Percentiles rank a stretch among this genome's conserved stretches.
phyloP scores from a whole-genome alignment of 2,113 vertebrate species.

The Eonycteris spelaea region DNA sequence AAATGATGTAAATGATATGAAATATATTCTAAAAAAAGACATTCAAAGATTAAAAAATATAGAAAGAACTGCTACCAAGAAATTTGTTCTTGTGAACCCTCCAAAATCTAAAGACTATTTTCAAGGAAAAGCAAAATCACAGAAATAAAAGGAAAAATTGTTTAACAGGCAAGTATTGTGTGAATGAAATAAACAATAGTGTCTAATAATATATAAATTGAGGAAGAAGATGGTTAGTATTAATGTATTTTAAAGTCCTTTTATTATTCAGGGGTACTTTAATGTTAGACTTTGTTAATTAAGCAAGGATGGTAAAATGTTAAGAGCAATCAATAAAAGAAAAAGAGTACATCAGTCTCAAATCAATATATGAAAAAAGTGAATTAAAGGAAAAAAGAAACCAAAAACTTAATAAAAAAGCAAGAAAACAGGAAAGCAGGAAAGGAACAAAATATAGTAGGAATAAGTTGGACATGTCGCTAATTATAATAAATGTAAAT shows the following conservation, averaged over 20 bases:
- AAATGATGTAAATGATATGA: constrained; percentile 11
- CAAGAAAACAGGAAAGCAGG: not conserved
- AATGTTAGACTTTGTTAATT: not conserved
- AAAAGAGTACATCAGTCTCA: not conserved
- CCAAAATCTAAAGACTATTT: not conserved
- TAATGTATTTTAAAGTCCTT: not conserved
- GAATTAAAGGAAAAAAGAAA: not conserved
- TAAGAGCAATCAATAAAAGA: not conserved
- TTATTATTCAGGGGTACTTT: not conserved
- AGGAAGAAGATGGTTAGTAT: not conserved
- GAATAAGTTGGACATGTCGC: not conserved
- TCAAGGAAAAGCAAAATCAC: not conserved
- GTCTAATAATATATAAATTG: not conserved
- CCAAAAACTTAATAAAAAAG: not conserved
- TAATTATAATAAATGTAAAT: not conserved
- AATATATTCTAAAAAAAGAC: not conserved
- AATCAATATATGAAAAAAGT: not conserved
- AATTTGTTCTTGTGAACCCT: not conserved
- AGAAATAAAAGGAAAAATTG: not conserved
- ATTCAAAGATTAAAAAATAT: not conserved
- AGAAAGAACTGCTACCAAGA: not conserved
- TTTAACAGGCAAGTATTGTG: not conserved
- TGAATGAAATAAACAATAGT: not conserved
- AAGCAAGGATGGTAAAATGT: not conserved
- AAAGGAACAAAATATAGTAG: not conserved